A percentile compares a stretch with the other conserved stretches of the same genome.
Evolutionary conservation across 2,797 vertebrate genomes (phyloP).

Genomic region (Chrosomus eos): DNA sequence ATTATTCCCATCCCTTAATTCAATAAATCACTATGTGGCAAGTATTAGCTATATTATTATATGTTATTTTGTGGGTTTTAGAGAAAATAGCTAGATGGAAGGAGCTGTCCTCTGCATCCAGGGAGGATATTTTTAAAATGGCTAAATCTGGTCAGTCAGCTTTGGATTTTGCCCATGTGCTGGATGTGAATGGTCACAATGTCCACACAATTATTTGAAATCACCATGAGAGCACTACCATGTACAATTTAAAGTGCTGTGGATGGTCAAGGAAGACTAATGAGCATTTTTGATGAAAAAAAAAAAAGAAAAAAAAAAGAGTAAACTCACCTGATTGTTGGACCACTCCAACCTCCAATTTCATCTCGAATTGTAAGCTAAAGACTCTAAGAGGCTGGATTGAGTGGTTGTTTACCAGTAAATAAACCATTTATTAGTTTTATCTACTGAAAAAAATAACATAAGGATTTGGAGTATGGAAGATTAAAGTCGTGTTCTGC

Average conservation of each 20-base stretch:
- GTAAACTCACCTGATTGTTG: neutral
- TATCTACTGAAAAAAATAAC: neutral
- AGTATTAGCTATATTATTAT: neutral
- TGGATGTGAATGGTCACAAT: neutral
- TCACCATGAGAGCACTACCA: neutral
- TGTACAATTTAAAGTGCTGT: neutral
- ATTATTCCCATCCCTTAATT: neutral
- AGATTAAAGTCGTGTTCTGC: no score
- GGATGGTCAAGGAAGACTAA: neutral
- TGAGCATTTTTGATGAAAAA: neutral
- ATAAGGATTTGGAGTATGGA: neutral
- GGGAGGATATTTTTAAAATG: neutral
- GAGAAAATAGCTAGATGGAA: neutral
- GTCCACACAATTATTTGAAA: neutral
- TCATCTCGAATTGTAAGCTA: neutral
- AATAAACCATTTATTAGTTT: neutral
- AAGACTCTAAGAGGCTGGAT: neutral
- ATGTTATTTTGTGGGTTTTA: neutral
- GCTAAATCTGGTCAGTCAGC: neutral
- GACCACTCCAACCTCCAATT: neutral
- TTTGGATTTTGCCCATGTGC: neutral
- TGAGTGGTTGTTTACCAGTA: neutral
- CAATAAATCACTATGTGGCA: neutral
- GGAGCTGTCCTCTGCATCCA: neutral
- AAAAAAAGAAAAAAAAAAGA: no score